Percentiles rank a stretch among this genome's conserved stretches.
Conservation (phyloP, 2,113 vertebrate species). For the Salvelinus fontinalis region DNA sequence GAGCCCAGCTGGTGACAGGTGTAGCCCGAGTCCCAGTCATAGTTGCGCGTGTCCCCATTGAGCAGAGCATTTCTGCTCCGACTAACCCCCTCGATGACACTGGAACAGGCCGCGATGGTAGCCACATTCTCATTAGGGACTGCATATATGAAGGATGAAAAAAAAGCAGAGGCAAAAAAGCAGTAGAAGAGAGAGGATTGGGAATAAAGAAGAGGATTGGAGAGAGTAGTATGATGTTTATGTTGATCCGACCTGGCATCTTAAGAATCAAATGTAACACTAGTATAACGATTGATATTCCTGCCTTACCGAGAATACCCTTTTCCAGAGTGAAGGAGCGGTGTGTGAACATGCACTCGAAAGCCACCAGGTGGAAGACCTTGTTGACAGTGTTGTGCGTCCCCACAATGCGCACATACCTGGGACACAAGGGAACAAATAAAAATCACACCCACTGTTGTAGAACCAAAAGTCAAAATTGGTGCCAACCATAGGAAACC, state of each 20-base stretch:
- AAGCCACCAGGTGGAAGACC: slow-evolving; percentile 97
- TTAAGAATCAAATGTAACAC: not conserved
- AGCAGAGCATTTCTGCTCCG: slow-evolving; percentile 93
- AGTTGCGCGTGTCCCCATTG: slow-evolving; percentile 96
- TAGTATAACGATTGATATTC: no score
- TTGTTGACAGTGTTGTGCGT: slow-evolving; percentile 99
- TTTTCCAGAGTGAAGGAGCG: slow-evolving; percentile 88
- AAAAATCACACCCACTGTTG: not conserved
- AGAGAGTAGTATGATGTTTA: no score
- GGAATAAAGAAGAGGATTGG: no score
- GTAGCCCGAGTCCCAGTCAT: slow-evolving; percentile 98
- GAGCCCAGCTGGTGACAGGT: slow-evolving; percentile 97
- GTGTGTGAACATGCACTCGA: slow-evolving; percentile 96
- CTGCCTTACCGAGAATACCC: slow-evolving; percentile 87
- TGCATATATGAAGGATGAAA: slow-evolving; percentile 46
- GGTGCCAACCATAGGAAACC: not conserved
- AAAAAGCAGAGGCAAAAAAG: no score
- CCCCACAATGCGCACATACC: slow-evolving; percentile 95
- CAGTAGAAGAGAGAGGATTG: no score
- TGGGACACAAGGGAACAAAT: slow-evolving; percentile 49
- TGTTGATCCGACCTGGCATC: no score
- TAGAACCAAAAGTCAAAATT: not conserved
- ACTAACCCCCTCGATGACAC: slow-evolving; percentile 95
- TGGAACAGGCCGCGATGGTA: slow-evolving; percentile 88
- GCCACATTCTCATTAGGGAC: slow-evolving; percentile 92